These are phyloP conservation scores for Platynereis dumerilii DNA, from an alignment of 2,888 invertebrate genomes.

Conservation along the genomic window DNA sequence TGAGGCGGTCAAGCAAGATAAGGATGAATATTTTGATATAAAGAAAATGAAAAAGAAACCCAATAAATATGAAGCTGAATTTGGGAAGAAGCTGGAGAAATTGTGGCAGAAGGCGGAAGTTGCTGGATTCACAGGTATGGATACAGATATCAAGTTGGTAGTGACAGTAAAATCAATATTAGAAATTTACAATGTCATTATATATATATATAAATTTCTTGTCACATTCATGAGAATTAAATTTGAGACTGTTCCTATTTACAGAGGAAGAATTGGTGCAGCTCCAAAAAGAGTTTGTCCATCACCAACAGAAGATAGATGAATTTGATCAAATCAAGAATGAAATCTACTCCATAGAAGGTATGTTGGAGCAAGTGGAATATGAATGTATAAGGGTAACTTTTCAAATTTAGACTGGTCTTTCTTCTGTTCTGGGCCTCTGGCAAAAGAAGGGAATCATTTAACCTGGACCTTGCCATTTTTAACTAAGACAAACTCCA, in stretches of 20 bases:
- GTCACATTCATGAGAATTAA: too few species aligned
- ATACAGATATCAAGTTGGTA: neutral
- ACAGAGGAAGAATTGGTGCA: conserved; percentile 79
- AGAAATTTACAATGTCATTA: too few species aligned
- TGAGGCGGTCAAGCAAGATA: neutral
- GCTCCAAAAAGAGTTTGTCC: conserved; percentile 85
- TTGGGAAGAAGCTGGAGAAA: conserved; percentile 74
- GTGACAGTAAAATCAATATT: too few species aligned
- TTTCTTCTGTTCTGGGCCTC: too few species aligned
- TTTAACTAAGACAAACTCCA: too few species aligned
- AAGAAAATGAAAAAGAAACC: conserved; percentile 70
- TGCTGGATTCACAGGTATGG: conserved; percentile 78
- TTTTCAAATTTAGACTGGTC: too few species aligned
- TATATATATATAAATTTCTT: too few species aligned
- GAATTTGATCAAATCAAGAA: conserved; percentile 83
- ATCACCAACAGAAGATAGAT: conserved; percentile 92
- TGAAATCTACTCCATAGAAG: conserved; percentile 71
- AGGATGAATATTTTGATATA: conserved; percentile 1
- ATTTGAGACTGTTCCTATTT: conserved; percentile 26
- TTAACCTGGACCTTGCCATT: too few species aligned
- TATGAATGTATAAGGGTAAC: too few species aligned
- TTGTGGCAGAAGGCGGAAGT: conserved; percentile 82
- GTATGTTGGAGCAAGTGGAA: too few species aligned
- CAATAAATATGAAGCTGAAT: too few species aligned
- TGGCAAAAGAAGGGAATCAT: too few species aligned